phyloP scores from a whole-genome alignment of 2,888 invertebrate species.

The Sericinus montela region DNA sequence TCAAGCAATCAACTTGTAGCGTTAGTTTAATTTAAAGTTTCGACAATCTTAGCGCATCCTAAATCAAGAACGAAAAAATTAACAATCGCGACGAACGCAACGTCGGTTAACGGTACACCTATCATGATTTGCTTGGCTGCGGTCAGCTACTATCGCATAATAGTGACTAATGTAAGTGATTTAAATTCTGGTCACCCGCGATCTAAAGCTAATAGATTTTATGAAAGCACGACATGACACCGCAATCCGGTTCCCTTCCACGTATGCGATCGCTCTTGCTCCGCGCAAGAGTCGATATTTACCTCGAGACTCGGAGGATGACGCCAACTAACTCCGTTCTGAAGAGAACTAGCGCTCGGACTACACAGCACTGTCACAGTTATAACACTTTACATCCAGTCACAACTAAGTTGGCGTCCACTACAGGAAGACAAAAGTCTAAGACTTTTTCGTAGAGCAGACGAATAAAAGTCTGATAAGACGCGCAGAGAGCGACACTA shows the following conservation, averaged over 20 bases:
- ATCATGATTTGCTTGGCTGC: conserved; percentile 45
- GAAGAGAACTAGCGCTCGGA: conserved; percentile 51
- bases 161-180: conserved; percentile 39
- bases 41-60: not conserved
- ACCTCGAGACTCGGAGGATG: conserved; percentile 64
- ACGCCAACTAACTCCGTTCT: conserved; percentile 62
- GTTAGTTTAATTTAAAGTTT: conserved; percentile 17
- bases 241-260: conserved; percentile 64
- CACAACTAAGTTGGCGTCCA: conserved; percentile 40
- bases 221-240: conserved; percentile 47
- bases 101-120: conserved; percentile 60
- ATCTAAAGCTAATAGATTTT: conserved; percentile 40
- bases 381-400: conserved; percentile 50
- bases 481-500: conserved; percentile 35
- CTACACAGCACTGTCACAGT: conserved; percentile 62
- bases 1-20: conserved; percentile 20
- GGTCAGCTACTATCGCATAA: conserved; percentile 37
- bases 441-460: conserved; percentile 47
- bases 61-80: conserved; percentile 11
- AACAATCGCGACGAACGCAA: conserved; percentile 36
- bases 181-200: conserved; percentile 29
- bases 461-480: conserved; percentile 65
- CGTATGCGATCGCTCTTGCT: conserved; percentile 58
- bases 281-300: conserved; percentile 62
- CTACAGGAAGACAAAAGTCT: conserved; percentile 36